Percentiles rank a stretch among this genome's conserved stretches.
phyloP scores from a whole-genome alignment of 1,140 invertebrate species.

The Saccostrea echinata region DNA sequence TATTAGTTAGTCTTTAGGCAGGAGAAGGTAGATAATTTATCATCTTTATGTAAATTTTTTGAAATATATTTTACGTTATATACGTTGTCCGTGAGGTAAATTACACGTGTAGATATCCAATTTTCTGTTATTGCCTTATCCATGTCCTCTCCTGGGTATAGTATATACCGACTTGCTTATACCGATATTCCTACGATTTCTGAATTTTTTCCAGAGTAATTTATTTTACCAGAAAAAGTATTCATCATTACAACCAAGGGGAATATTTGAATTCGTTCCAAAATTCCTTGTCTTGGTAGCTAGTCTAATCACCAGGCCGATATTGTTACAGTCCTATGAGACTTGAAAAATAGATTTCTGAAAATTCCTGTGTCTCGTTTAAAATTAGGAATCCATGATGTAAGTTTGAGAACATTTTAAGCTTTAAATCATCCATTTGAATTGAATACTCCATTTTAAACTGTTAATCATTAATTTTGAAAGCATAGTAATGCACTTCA shows the following conservation, averaged over 20 bases:
- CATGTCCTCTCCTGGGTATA: background rate
- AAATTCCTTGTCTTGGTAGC: background rate
- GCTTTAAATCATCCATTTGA: no score
- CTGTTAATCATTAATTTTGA: no score
- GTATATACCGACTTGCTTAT: background rate
- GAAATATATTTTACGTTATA: background rate
- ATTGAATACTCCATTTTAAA: no score
- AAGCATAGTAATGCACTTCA: no score
- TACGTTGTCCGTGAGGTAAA: background rate
- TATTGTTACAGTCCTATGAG: background rate
- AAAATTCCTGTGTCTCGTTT: no score
- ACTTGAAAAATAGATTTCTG: background rate
- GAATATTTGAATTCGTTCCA: constrained; percentile 23
- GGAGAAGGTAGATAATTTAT: no score
- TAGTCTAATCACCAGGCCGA: background rate
- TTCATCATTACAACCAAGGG: background rate
- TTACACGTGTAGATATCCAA: background rate
- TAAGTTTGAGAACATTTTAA: no score
- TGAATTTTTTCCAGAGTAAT: background rate
- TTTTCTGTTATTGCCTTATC: background rate
- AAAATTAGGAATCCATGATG: no score
- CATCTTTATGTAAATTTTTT: no score
- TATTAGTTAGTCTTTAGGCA: no score
- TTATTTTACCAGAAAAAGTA: background rate
- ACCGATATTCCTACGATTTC: background rate